Base-by-base conservation (phyloP, 2,797 vertebrate species). In the Nannoperca australis region DNA sequence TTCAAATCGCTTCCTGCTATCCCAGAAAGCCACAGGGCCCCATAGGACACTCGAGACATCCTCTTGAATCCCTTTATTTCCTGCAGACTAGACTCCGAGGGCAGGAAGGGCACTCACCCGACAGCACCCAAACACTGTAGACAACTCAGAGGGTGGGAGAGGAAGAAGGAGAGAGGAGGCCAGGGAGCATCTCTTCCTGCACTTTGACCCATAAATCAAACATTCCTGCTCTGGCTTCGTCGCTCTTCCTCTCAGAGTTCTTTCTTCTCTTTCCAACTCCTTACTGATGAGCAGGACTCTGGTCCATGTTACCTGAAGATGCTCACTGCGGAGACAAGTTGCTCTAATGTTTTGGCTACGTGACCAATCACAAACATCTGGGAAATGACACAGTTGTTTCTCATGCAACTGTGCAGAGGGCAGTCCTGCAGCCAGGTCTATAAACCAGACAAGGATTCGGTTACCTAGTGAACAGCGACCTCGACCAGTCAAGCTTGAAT, bases 71-170 rank as follows among this genome's bases (percentile, higher is more conserved):
- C 81, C 72, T 90, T 90, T 91, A 92, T 91, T 92, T 93, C 90
- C 91, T 93, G 84, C 90, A 89, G 91, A 93, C 91, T 91, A 91
- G 90, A 93, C 91, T 88, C 71, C 8, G 70, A 68, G 51, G 84
- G 73, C 81, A 88, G 83, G 88, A 84, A 88, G 86, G 76, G 71
- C 68, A 58, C 70, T 82, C 70, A 63, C 61, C 83, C 56, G 76
- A 89, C 83, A 83, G 84, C 82, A 88, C 84, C 91, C 75, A 89
- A 91, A 90, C 88, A 88, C 49, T 15, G 85, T 17, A 64, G 83
- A 90, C 86, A 40, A 44, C 85, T 88, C 78, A 30, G 70, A 78
- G 84, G 74, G 76, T 27, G 82, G 76, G 74, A 79, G 76, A 72
- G 65, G 54, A 73, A 69, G 53, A 44, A 61, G 22, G 14, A 27